Percentiles rank a stretch among this genome's conserved stretches.
Conservation (phyloP, 2,113 vertebrate species). For the Hippocampus comes region DNA sequence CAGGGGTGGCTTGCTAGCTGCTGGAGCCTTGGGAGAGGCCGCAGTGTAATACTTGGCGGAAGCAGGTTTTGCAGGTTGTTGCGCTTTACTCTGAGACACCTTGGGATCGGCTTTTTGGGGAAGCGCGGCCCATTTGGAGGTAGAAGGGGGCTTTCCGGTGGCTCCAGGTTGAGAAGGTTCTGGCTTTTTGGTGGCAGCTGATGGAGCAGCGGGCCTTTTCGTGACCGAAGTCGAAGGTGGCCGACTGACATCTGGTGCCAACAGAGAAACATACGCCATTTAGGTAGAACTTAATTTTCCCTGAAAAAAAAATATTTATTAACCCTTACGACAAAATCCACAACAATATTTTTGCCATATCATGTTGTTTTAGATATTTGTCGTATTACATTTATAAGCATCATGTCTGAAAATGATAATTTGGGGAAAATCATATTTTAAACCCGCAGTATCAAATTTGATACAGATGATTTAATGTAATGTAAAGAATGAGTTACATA, state of each 20-base stretch:
- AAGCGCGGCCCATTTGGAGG: conserved; percentile 34
- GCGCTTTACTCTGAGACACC: conserved; percentile 40
- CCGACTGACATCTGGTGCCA: conserved; percentile 56
- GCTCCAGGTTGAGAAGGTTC: conserved; percentile 55
- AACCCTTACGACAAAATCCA: too few relatives aligned
- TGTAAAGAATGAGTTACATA: too few relatives aligned
- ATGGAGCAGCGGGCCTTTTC: conserved; percentile 53
- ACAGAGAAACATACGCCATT: conserved; percentile 8
- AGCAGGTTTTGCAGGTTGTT: conserved; percentile 34
- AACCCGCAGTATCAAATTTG: too few relatives aligned
- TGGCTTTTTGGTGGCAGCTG: conserved; percentile 48
- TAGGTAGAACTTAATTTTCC: too few relatives aligned
- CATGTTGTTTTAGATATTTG: too few relatives aligned
- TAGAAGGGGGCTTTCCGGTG: conserved; percentile 21
- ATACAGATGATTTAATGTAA: too few relatives aligned
- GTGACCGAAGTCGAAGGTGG: conserved; percentile 29
- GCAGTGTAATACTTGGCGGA: conserved; percentile 40
- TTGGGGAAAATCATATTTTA: too few relatives aligned
- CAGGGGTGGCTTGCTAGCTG: conserved; percentile 20
- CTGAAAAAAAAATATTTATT: too few relatives aligned
- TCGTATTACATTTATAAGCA: too few relatives aligned
- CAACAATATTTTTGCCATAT: too few relatives aligned
- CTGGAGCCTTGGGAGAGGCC: conserved; percentile 14
- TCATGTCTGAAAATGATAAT: too few relatives aligned
- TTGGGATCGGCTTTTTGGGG: conserved; percentile 46